Percentiles rank a stretch among this genome's conserved stretches.
Conservation (phyloP, 2,797 vertebrate species). For the Triplophysa yarkandensis region DNA sequence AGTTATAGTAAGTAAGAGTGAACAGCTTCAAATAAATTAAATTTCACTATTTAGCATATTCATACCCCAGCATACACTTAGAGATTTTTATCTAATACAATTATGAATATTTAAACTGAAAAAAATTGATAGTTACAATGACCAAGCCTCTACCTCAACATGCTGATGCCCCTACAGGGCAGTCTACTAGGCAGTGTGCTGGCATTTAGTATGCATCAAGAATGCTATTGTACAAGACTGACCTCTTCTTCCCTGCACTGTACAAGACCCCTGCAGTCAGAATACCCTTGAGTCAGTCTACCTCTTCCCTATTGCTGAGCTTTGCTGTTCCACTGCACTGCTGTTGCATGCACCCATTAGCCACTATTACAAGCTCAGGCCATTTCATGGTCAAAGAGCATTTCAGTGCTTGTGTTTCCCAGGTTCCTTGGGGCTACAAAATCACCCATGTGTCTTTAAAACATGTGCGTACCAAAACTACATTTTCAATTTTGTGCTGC, state of each 20-base stretch:
- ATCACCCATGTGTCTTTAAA: conserved; percentile 73
- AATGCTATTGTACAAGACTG: conserved; percentile 2
- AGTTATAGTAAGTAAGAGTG: too few relatives aligned
- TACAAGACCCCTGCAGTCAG: conserved; percentile 53
- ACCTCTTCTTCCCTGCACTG: conserved; percentile 45
- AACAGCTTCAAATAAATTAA: too few relatives aligned
- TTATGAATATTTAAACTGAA: too few relatives aligned
- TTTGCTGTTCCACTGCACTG: conserved; percentile 51
- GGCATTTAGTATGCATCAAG: conserved; percentile 31
- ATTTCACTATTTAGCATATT: too few relatives aligned
- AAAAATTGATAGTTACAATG: neutral
- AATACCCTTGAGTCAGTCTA: conserved; percentile 55
- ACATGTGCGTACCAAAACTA: conserved; percentile 52
- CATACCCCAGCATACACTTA: neutral
- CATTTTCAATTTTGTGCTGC: conserved; percentile 65
- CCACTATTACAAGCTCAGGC: conserved; percentile 75
- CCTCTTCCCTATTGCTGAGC: conserved; percentile 49
- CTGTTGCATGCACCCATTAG: conserved; percentile 72
- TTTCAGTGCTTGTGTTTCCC: conserved; percentile 70
- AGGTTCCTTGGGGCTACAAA: conserved; percentile 71
- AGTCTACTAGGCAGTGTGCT: neutral
- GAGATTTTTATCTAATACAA: too few relatives aligned
- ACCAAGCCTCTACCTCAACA: conserved; percentile 5
- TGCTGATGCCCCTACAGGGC: neutral
- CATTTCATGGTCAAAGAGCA: conserved; percentile 82